Percentiles rank a stretch among this genome's conserved stretches.
These are phyloP conservation scores for Drosophila tristis DNA, from an alignment of 1,140 invertebrate genomes.

Conservation along the genomic window DNA sequence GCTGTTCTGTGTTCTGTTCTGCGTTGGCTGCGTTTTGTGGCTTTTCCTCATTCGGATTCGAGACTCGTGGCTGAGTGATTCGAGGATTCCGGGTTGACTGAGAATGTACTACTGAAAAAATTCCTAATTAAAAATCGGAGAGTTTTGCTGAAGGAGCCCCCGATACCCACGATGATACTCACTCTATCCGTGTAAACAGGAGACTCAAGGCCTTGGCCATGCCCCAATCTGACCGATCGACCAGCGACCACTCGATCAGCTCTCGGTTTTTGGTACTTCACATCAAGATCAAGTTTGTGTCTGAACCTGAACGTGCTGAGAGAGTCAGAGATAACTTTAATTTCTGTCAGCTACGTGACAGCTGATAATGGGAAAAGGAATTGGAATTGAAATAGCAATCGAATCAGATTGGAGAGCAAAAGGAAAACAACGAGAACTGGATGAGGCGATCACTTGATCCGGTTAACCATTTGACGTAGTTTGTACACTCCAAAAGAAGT, in stretches of 20 bases:
- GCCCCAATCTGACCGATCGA: slow-evolving; percentile 1
- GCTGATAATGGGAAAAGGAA: slow-evolving; percentile 39
- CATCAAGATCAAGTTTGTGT: slow-evolving; percentile 43
- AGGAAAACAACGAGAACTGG: neutral
- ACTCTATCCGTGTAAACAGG: slow-evolving; percentile 25
- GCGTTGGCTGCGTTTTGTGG: neutral
- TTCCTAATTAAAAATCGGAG: slow-evolving; percentile 7
- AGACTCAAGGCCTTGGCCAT: slow-evolving; percentile 23
- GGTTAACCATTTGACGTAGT: no score
- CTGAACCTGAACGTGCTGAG: no score
- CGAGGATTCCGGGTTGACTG: no score
- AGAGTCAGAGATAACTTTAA: slow-evolving; percentile 24
- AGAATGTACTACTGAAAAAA: neutral
- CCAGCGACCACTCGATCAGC: slow-evolving; percentile 4
- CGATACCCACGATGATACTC: slow-evolving; percentile 25
- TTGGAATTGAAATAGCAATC: slow-evolving; percentile 10
- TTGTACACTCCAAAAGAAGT: no score
- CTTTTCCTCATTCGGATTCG: neutral
- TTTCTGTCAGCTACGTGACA: slow-evolving; percentile 40
- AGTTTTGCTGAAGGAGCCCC: slow-evolving; percentile 8
- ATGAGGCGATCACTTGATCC: no score
- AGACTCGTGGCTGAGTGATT: neutral
- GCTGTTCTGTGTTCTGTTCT: neutral
- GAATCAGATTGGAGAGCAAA: slow-evolving; percentile 5
- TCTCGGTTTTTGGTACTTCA: slow-evolving; percentile 41